phyloP scores from a whole-genome alignment of 1,140 invertebrate genomes.

The Eciton burchellii region DNA sequence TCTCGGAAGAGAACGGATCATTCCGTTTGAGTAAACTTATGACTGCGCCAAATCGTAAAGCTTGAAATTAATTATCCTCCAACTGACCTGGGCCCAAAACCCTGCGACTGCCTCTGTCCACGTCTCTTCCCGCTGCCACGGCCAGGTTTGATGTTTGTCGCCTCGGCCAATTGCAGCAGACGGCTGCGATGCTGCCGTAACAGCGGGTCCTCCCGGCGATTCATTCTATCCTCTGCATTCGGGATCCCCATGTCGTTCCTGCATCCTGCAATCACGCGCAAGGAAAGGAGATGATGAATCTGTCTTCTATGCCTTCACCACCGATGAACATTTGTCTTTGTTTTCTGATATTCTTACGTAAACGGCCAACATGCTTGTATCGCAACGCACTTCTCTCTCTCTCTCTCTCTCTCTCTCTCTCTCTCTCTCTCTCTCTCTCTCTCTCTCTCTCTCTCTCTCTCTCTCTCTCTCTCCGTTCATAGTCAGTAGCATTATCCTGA shows the following conservation, averaged over 20 bases:
- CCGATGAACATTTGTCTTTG: neutral
- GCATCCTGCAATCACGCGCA: conserved; percentile 74
- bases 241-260: conserved; percentile 68
- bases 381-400: no score
- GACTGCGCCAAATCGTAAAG: no score
- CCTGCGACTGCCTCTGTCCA: conserved; percentile 77
- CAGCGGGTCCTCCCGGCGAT: conserved; percentile 82
- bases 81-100: conserved; percentile 76
- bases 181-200: conserved; percentile 83
- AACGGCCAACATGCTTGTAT: no score
- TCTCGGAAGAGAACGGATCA: neutral
- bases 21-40: neutral
- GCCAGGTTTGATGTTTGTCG: conserved; percentile 82
- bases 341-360: neutral
- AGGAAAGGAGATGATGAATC: conserved; percentile 8
- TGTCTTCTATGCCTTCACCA: neutral
- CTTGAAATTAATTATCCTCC: no score
- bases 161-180: conserved; percentile 83
- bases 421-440: no score
- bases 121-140: conserved; percentile 82
- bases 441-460: no score
- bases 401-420: no score
- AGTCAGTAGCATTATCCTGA: neutral
- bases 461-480: no score
- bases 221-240: conserved; percentile 80